phyloP scores from a whole-genome alignment of 2,113 vertebrate genomes.

The Columba janthina region DNA sequence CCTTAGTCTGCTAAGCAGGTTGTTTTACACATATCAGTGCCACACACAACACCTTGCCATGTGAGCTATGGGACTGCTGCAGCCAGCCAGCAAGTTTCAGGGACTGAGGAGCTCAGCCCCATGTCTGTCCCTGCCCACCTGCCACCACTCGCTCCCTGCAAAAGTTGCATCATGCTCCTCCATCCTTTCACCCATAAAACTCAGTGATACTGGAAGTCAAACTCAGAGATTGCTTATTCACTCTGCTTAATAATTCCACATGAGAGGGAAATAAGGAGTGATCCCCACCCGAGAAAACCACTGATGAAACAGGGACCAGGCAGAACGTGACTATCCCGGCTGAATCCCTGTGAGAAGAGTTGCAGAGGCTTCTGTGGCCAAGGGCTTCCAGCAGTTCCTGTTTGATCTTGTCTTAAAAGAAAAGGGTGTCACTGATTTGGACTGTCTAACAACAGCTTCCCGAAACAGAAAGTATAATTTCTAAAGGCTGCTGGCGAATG shows the following conservation, averaged over 20 bases:
- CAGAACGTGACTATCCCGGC: neutral
- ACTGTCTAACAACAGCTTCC: neutral
- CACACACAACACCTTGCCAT: neutral
- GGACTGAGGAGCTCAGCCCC: rapidly evolving
- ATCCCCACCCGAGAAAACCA: neutral
- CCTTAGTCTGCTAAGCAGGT: neutral
- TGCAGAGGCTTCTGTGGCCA: neutral
- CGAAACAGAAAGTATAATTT: neutral
- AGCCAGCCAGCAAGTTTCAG: neutral
- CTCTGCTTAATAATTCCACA: neutral
- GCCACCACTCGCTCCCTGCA: neutral
- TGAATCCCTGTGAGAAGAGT: neutral
- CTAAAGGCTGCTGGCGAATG: neutral
- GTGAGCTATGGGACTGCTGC: neutral
- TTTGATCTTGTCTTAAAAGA: neutral
- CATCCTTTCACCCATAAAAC: neutral
- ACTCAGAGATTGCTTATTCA: neutral
- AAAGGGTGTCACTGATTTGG: neutral
- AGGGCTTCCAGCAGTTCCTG: neutral
- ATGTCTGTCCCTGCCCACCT: neutral
- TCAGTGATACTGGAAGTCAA: neutral
- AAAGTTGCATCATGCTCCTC: neutral
- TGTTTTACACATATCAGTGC: neutral
- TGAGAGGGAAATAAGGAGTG: neutral
- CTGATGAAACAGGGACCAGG: neutral